phyloP scores from a whole-genome alignment of 1,140 invertebrate species.

The Trissolcus basalis region DNA sequence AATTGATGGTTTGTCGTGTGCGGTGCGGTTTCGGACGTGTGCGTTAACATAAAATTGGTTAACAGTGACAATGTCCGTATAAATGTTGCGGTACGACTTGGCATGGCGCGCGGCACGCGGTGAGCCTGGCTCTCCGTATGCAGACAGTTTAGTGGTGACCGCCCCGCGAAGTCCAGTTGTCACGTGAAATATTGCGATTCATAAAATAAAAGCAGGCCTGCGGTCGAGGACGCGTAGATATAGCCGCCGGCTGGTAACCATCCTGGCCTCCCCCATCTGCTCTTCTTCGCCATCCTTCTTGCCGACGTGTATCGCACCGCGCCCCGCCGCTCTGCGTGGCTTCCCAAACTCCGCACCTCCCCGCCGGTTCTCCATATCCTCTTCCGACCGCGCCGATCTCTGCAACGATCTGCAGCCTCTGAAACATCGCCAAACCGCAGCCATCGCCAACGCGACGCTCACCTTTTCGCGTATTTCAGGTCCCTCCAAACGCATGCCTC shows the following conservation, averaged over 20 bases:
- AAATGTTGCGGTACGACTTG: constrained; percentile 61
- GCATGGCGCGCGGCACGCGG: constrained; percentile 64
- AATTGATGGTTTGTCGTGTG: constrained; percentile 7
- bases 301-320: constrained; percentile 47
- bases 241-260: constrained; percentile 69
- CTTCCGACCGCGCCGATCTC: constrained; percentile 49
- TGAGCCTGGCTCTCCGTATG: constrained; percentile 68
- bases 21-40: constrained; percentile 2
- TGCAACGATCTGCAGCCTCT: constrained; percentile 59
- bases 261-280: constrained; percentile 59
- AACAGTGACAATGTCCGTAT: constrained; percentile 36
- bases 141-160: constrained; percentile 74
- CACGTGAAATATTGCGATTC: constrained; percentile 77
- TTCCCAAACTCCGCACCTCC: constrained; percentile 31
- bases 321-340: constrained; percentile 24
- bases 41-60: constrained; percentile 18
- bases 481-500: constrained; percentile 25
- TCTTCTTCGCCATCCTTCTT: constrained; percentile 57
- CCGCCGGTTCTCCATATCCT: constrained; percentile 51
- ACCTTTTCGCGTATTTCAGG: constrained; percentile 55
- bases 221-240: constrained; percentile 73
- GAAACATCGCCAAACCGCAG: constrained; percentile 72
- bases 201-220: constrained; percentile 77
- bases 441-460: constrained; percentile 56
- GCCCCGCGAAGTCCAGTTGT: constrained; percentile 73